A percentile compares a stretch with the other conserved stretches of the same genome.
Conservation (phyloP, 2,888 invertebrate species). For the Andricus quercusramuli region DNA sequence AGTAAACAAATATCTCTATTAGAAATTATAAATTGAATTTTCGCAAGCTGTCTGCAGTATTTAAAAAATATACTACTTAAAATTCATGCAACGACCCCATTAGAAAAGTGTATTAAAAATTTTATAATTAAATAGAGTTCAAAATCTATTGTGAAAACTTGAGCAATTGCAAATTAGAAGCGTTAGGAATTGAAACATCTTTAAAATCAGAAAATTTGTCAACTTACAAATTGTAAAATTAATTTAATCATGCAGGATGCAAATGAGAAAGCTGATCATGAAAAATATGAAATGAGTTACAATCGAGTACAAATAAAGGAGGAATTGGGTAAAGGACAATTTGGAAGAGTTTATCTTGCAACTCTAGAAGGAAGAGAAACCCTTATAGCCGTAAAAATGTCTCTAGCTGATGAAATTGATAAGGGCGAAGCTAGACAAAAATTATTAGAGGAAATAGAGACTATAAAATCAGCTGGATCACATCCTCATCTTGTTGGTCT, state of each 20-base stretch:
- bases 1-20: too few species aligned
- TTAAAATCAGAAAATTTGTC: too few species aligned
- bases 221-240: slow-evolving; percentile 24
- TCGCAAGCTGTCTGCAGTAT: too few species aligned
- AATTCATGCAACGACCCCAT: too few species aligned
- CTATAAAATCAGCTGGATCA: slow-evolving; percentile 87
- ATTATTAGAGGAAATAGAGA: slow-evolving; percentile 88
- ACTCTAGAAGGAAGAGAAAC: slow-evolving; percentile 79
- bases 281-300: slow-evolving; percentile 80
- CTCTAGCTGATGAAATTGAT: slow-evolving; percentile 65
- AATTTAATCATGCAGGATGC: not conserved
- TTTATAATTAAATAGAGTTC: too few species aligned
- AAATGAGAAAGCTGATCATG: slow-evolving; percentile 61
- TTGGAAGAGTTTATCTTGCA: slow-evolving; percentile 87
- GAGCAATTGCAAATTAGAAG: too few species aligned
- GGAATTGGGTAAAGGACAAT: slow-evolving; percentile 87
- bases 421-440: slow-evolving; percentile 80
- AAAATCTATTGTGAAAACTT: too few species aligned
- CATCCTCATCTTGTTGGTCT: slow-evolving; percentile 89
- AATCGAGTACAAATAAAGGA: slow-evolving; percentile 79
- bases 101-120: too few species aligned
- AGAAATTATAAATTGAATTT: too few species aligned
- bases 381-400: slow-evolving; percentile 71
- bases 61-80: too few species aligned
- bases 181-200: too few species aligned